A percentile compares a stretch with the other conserved stretches of the same genome.
Conservation (phyloP, 2,797 vertebrate genomes). For the Scomberomorus guttatus region DNA sequence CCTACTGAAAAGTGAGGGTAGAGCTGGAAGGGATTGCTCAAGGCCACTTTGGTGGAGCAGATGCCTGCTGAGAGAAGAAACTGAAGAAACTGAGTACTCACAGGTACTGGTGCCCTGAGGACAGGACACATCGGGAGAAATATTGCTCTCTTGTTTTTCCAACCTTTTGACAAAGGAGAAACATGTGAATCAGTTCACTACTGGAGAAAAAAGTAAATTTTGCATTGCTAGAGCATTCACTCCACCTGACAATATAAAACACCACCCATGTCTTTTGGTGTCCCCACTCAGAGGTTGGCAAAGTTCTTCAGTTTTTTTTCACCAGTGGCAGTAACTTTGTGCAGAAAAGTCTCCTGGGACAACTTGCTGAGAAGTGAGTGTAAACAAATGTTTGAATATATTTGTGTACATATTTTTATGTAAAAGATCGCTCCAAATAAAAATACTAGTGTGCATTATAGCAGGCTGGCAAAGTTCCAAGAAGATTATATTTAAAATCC, state of each 20-base stretch:
- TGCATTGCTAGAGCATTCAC: background rate
- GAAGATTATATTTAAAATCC: slow-evolving; percentile 27
- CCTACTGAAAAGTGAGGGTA: slow-evolving; percentile 40
- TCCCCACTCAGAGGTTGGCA: slow-evolving; percentile 12
- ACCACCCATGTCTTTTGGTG: background rate
- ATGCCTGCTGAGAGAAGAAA: slow-evolving; percentile 63
- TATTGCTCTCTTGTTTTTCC: slow-evolving; percentile 55
- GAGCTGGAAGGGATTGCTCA: slow-evolving; percentile 44
- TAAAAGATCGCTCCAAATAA: background rate
- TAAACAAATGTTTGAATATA: slow-evolving; percentile 12
- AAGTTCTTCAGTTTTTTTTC: slow-evolving; percentile 1
- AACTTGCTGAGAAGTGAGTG: slow-evolving; percentile 12
- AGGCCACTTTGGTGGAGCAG: slow-evolving; percentile 49
- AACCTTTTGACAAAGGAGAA: background rate
- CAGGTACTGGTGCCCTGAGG: slow-evolving; percentile 41
- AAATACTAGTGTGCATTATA: background rate
- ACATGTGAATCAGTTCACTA: background rate
- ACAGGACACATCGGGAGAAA: slow-evolving; percentile 50
- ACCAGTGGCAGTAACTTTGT: slow-evolving; percentile 13
- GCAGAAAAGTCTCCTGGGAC: background rate
- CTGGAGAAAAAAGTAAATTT: background rate
- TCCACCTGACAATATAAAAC: slow-evolving; percentile 23
- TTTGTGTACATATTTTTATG: slow-evolving; percentile 8
- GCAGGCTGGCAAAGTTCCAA: background rate
- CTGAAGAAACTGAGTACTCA: slow-evolving; percentile 63